A percentile compares a stretch with the other conserved stretches of the same genome.
Conservation (phyloP, 2,888 invertebrate species). For the Gisinianus flammeolus region DNA sequence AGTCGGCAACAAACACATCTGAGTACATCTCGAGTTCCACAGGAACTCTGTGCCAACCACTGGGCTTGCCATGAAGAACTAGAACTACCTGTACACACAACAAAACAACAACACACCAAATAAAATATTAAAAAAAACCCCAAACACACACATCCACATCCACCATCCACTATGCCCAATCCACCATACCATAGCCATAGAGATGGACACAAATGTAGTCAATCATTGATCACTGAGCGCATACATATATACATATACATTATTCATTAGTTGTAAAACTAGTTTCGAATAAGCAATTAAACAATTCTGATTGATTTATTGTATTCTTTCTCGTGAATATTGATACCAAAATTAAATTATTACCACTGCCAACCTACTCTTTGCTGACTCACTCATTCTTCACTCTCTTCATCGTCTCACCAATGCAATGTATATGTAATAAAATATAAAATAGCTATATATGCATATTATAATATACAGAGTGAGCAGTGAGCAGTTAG, state of each 20-base stretch:
- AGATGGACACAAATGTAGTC: not conserved
- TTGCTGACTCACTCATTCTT: not conserved
- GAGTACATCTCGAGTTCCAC: slow-evolving; percentile 92
- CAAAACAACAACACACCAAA: slow-evolving; percentile 2
- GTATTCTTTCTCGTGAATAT: slow-evolving; percentile 39
- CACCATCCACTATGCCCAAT: too few species aligned
- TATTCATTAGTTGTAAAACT: slow-evolving; percentile 43
- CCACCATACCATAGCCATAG: too few species aligned
- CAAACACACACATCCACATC: slow-evolving; percentile 14
- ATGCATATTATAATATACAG: not conserved
- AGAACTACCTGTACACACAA: slow-evolving; percentile 48
- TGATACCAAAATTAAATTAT: slow-evolving; percentile 44
- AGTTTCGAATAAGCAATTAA: slow-evolving; percentile 43
- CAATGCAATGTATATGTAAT: not conserved
- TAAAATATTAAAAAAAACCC: too few species aligned
- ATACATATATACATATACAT: slow-evolving; percentile 29
- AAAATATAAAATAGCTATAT: slow-evolving; percentile 2
- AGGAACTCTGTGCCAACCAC: slow-evolving; percentile 95
- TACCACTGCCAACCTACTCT: slow-evolving; percentile 39
- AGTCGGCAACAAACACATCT: slow-evolving; percentile 99
- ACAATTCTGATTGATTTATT: slow-evolving; percentile 40
- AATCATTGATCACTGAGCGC: not conserved
- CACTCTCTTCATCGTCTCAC: not conserved
- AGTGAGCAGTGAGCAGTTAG: not conserved
- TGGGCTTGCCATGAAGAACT: slow-evolving; percentile 89